A percentile compares a stretch with the other conserved stretches of the same genome.
Evolutionary conservation across 2,113 vertebrate species (phyloP).

Genomic region (Pimephales promelas): DNA sequence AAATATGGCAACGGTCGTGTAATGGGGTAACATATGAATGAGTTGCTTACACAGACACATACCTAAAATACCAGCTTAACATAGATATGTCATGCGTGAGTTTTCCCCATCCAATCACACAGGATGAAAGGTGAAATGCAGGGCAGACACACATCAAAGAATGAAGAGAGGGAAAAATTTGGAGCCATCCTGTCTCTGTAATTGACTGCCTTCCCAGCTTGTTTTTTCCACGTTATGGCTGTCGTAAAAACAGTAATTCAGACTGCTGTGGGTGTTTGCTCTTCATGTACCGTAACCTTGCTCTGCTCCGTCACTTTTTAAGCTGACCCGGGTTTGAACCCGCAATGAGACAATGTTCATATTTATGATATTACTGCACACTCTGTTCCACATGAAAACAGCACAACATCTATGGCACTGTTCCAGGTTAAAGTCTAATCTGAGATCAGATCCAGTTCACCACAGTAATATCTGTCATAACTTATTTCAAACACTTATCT

Average conservation of each 20-base stretch:
- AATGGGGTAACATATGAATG: conserved; percentile 30
- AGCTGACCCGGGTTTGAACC: conserved; percentile 87
- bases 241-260: conserved; percentile 67
- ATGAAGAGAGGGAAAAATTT: conserved; percentile 55
- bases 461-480: background rate
- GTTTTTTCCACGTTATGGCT: conserved; percentile 61
- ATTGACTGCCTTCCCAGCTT: conserved; percentile 53
- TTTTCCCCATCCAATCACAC: conserved; percentile 20
- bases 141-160: conserved; percentile 62
- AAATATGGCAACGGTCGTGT: conserved; percentile 27
- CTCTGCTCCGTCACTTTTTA: conserved; percentile 63
- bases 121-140: conserved; percentile 63
- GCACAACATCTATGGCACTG: conserved; percentile 61
- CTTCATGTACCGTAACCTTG: conserved; percentile 74
- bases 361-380: conserved; percentile 66
- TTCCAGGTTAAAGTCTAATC: conserved; percentile 67
- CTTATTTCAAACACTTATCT: background rate
- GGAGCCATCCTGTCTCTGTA: conserved; percentile 67
- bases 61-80: conserved; percentile 33
- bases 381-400: conserved; percentile 56
- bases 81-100: conserved; percentile 20
- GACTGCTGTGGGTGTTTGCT: conserved; percentile 73
- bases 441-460: conserved; percentile 18
- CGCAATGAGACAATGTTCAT: conserved; percentile 68
- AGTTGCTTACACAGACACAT: conserved; percentile 38